Evolutionary conservation across 2,113 vertebrate genomes (phyloP), one percentile per base, ranked within the genome.

Genomic region (Lepidothrix coronata): DNA sequence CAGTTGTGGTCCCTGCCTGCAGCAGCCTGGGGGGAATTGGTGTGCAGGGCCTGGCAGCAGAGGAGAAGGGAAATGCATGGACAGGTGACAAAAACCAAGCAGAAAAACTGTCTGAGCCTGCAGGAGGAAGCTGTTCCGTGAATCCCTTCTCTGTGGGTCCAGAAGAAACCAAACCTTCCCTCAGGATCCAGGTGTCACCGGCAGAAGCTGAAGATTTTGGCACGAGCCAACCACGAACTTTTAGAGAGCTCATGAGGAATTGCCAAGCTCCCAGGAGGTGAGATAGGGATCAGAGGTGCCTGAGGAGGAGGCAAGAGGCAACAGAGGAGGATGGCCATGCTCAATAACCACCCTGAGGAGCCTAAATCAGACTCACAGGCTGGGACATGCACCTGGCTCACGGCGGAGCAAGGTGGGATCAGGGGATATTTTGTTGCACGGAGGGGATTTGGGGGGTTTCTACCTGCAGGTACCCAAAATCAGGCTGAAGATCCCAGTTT

Each of bases 1-100:
- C 39, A 98, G 98, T 0, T 98, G 97, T 1, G 95, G 95, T 3
- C 98, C 92, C 9, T 2, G 66, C 81, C 84, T 54, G 54, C 92
- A 99, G 83, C 98, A 98, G 93, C 97, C 98, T 13, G 98, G 97
- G n/a, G 98, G 98, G 23, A 98, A 98, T 1, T 98, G 98, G 96
- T 98, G 98, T 91, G 97, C 97, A 7, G 98, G 98, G 84, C 97
- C 98, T 95, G 98, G 97, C 75, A 98, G 98, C 95, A 98, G 97
- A 7, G 98, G 97, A 14, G 97, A 93, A 88, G 98, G 98, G 30
- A 98, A 98, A 96, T 97, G 98, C 90, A 97, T 96, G 58, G 98
- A 97, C 91, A 98, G 97, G 22, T 24, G 98, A 97, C 70, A 97
- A 97, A 12, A 98, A 97, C 10, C 98, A 94, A 49, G 97, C 97